phyloP scores from a whole-genome alignment of 2,113 vertebrate genomes.

The Himantopus leucocephalus region DNA sequence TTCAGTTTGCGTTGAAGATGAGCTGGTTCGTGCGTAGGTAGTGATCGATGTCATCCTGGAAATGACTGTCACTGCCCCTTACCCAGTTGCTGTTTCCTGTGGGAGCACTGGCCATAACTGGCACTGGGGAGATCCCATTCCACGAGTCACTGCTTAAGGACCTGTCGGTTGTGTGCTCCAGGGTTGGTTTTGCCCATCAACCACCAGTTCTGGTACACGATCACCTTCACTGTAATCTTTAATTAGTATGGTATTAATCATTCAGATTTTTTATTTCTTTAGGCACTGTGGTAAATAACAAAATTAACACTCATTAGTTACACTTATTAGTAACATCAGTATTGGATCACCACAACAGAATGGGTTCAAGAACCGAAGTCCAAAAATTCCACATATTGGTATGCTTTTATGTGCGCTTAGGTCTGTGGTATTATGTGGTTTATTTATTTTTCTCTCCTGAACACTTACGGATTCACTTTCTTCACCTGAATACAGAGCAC shows the following conservation, averaged over 20 bases:
- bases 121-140: background rate
- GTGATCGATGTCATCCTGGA: background rate
- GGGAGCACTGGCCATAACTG: background rate
- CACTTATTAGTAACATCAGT: background rate
- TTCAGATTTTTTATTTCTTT: background rate
- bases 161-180: background rate
- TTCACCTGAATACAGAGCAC: background rate
- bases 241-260: background rate
- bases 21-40: rapidly evolving
- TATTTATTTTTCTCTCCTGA: background rate
- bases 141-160: rapidly evolving
- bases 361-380: background rate
- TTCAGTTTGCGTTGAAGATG: background rate
- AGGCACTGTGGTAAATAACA: background rate
- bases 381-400: background rate
- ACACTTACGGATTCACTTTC: background rate
- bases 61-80: background rate
- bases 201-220: background rate
- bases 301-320: background rate
- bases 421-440: background rate
- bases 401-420: background rate
- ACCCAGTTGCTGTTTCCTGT: background rate
- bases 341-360: background rate
- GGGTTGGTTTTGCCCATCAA: background rate
- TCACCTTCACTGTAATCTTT: background rate